A percentile compares a stretch with the other conserved stretches of the same genome.
Evolutionary conservation across 1,140 invertebrate species (phyloP).

Genomic region (Drosophila busckii): DNA sequence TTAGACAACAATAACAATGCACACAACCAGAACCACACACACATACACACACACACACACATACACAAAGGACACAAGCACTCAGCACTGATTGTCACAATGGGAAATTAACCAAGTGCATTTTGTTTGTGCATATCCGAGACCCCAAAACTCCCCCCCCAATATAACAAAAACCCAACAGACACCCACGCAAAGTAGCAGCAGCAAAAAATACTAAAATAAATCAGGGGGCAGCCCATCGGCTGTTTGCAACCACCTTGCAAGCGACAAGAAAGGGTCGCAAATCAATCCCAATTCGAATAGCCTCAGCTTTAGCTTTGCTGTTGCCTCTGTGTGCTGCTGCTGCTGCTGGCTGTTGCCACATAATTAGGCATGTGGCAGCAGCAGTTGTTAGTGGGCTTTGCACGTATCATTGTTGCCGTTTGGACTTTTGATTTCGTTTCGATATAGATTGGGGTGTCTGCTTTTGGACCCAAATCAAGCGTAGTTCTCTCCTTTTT

Average conservation of each 20-base stretch:
- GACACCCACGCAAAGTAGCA: neutral
- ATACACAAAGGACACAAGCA: slow-evolving; percentile 59
- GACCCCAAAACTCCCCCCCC: too few species aligned
- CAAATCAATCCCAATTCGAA: slow-evolving; percentile 73
- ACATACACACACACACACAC: neutral
- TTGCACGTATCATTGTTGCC: slow-evolving; percentile 60
- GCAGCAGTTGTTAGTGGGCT: too few species aligned
- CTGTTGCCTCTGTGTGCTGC: slow-evolving; percentile 36
- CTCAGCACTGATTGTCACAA: slow-evolving; percentile 76
- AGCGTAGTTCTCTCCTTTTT: slow-evolving; percentile 45
- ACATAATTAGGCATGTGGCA: slow-evolving; percentile 69
- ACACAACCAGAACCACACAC: slow-evolving; percentile 9
- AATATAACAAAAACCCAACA: neutral
- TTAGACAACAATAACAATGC: slow-evolving; percentile 72
- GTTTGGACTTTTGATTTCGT: slow-evolving; percentile 44
- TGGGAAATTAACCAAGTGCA: slow-evolving; percentile 78
- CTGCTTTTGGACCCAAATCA: slow-evolving; percentile 66
- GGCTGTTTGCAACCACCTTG: slow-evolving; percentile 15
- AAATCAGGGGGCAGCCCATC: slow-evolving; percentile 37
- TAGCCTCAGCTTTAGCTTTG: slow-evolving; percentile 28
- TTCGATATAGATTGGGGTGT: neutral
- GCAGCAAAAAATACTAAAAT: slow-evolving; percentile 41
- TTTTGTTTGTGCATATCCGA: slow-evolving; percentile 70
- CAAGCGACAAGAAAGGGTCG: slow-evolving; percentile 40
- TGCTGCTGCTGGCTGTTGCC: too few species aligned